phyloP scores from a whole-genome alignment of 2,113 vertebrate genomes.

The Heterotis niloticus region DNA sequence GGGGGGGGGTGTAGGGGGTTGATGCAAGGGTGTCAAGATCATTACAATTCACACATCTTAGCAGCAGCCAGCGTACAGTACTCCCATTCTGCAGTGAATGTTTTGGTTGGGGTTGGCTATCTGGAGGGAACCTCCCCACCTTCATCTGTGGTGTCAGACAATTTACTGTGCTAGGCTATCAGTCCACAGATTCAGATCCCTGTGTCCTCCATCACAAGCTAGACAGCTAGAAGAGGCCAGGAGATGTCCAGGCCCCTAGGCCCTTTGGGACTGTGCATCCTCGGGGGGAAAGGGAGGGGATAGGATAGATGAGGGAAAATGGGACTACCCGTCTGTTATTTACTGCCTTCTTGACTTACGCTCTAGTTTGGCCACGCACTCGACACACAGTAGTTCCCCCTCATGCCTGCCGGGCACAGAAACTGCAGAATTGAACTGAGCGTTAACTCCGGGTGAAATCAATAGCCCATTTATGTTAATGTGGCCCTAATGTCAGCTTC shows the following conservation, averaged over 20 bases:
- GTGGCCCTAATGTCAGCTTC: constrained; percentile 27
- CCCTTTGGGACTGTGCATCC: too few species aligned
- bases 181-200: background rate
- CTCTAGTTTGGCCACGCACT: background rate
- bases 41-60: background rate
- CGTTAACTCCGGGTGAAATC: constrained; percentile 32
- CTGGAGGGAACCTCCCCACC: background rate
- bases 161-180: background rate
- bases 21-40: background rate
- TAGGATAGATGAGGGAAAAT: background rate
- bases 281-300: too few species aligned
- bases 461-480: constrained; percentile 38
- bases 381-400: background rate
- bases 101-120: background rate
- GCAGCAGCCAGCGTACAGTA: background rate
- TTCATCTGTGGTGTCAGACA: constrained; percentile 21
- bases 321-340: background rate
- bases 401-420: background rate
- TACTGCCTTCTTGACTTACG: background rate
- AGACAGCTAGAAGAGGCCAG: too few species aligned
- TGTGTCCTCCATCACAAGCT: background rate
- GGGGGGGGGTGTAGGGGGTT: background rate
- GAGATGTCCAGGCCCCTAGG: background rate
- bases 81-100: background rate
- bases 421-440: constrained; percentile 26